Conservation (phyloP, 35 echinoderm and acorn worm genomes). For the Amphiura filiformis region DNA sequence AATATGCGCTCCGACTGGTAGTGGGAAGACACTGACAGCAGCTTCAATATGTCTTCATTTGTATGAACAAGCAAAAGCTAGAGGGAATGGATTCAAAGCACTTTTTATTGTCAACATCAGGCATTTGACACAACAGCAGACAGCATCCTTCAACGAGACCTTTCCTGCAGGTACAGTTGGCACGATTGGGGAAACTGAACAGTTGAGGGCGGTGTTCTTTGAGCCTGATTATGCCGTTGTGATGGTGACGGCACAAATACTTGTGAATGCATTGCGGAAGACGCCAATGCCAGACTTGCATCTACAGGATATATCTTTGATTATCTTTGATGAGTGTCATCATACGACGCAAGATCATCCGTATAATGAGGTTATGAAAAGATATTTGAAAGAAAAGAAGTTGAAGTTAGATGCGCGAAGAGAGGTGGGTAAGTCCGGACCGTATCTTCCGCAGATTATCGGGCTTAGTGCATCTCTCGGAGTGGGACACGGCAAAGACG, state of each 20-base stretch:
- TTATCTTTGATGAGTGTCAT: constrained; percentile 74
- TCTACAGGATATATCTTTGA: constrained; percentile 32
- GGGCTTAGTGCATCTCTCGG: constrained; percentile 60
- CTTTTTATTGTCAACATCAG: constrained; percentile 57
- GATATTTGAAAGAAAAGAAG: constrained; percentile 53
- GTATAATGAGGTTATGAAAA: constrained; percentile 64
- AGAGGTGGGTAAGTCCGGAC: constrained; percentile 4
- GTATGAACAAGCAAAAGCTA: neutral
- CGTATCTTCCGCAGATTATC: constrained; percentile 46
- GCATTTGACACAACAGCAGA: constrained; percentile 58
- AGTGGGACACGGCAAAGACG: constrained; percentile 17
- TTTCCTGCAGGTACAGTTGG: constrained; percentile 17
- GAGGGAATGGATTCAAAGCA: constrained; percentile 24
- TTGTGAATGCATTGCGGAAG: constrained; percentile 40
- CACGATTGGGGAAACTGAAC: constrained; percentile 18
- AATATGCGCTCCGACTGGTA: constrained; percentile 72
- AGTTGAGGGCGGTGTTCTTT: constrained; percentile 31
- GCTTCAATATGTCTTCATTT: constrained; percentile 32
- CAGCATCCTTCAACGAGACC: constrained; percentile 37
- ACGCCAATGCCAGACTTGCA: neutral
- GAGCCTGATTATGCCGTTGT: constrained; percentile 10
- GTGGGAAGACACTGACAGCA: constrained; percentile 54
- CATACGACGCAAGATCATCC: constrained; percentile 60
- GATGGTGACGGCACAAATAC: constrained; percentile 67
- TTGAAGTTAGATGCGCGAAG: neutral